Evolutionary conservation across 2,113 vertebrate species (phyloP).

Genomic region (Callipepla californica): DNA sequence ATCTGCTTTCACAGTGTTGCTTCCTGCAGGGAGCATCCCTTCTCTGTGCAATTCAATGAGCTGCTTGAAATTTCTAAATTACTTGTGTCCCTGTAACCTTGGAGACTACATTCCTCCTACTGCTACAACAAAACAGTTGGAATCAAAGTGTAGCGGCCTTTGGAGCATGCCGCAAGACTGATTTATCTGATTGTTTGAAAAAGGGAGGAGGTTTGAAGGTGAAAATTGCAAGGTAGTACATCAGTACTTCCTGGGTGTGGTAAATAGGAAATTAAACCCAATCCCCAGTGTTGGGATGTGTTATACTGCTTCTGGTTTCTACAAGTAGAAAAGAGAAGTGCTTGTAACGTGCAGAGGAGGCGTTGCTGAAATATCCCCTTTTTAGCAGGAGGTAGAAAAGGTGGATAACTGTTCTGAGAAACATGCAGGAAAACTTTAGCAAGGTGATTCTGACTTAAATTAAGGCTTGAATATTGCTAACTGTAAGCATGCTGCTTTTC

Average conservation of each 20-base stretch:
- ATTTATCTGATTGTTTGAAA: background rate
- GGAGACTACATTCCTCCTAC: background rate
- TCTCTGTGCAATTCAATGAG: background rate
- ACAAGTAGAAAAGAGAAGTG: background rate
- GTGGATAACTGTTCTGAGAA: background rate
- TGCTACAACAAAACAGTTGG: background rate
- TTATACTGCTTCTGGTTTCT: background rate
- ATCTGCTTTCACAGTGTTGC: background rate
- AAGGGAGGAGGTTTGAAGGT: background rate
- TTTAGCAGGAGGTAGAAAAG: background rate
- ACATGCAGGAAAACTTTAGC: background rate
- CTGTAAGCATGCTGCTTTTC: background rate
- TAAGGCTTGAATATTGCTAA: background rate
- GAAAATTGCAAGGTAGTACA: background rate
- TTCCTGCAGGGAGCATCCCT: conserved; percentile 7
- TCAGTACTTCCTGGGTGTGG: background rate
- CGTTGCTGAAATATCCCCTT: background rate
- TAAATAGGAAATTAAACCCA: background rate
- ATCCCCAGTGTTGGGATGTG: background rate
- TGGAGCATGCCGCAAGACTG: background rate
- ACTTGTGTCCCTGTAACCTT: background rate
- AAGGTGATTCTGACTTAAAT: background rate
- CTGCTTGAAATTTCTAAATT: background rate
- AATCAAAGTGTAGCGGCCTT: background rate
- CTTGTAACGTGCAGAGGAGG: background rate